phyloP scores from a whole-genome alignment of 2,113 vertebrate species.

The Columba janthina region DNA sequence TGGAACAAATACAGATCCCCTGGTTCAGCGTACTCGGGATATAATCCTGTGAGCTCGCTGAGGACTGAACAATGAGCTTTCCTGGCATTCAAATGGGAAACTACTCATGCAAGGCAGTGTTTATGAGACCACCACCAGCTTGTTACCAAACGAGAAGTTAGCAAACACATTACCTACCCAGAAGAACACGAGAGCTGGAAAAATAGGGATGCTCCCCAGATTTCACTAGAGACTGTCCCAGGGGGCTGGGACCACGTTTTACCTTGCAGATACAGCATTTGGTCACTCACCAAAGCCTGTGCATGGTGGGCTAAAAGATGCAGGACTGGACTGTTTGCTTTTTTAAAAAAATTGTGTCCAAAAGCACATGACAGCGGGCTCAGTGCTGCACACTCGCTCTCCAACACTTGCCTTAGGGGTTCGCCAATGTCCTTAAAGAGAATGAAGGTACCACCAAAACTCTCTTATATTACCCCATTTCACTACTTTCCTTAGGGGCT shows the following conservation, averaged over 20 bases:
- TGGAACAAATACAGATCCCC: background rate
- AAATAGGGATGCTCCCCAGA: background rate
- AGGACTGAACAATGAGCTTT: background rate
- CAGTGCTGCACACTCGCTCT: background rate
- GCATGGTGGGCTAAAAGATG: background rate
- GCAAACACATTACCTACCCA: background rate
- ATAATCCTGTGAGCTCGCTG: accelerated
- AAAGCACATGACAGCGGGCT: background rate
- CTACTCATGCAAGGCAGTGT: background rate
- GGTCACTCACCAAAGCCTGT: background rate
- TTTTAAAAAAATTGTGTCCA: background rate
- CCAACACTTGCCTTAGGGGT: background rate
- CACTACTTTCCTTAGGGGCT: background rate
- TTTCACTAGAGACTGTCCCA: background rate
- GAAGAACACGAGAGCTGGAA: background rate
- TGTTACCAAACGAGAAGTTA: background rate
- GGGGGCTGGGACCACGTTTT: too few relatives aligned
- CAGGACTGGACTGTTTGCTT: background rate
- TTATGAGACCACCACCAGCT: background rate
- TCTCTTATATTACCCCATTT: background rate
- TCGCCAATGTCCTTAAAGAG: background rate
- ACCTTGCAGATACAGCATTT: background rate
- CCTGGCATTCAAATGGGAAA: background rate
- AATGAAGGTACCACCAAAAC: background rate
- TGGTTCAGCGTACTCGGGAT: background rate